phyloP scores from a whole-genome alignment of 1,140 invertebrate species.

The Spodoptera frugiperda region DNA sequence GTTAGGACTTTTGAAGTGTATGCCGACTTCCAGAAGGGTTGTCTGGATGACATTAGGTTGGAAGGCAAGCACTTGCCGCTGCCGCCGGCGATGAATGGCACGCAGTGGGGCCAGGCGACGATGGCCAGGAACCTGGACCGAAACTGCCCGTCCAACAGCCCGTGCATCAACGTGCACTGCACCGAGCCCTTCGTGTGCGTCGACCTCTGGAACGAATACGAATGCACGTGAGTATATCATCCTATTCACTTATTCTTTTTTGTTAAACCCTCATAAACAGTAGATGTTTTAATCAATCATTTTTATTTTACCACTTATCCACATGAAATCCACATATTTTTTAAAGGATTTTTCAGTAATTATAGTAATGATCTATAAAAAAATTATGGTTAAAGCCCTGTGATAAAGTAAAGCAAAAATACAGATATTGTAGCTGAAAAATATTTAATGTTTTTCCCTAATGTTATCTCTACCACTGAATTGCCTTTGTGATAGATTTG shows the following conservation, averaged over 20 bases:
- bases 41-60: slow-evolving; percentile 90
- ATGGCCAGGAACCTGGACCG: slow-evolving; percentile 96
- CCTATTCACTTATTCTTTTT: not conserved
- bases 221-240: slow-evolving; percentile 96
- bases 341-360: too few relatives aligned
- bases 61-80: slow-evolving; percentile 97
- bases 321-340: not conserved
- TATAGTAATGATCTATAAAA: too few relatives aligned
- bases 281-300: too few relatives aligned
- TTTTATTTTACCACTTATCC: too few relatives aligned
- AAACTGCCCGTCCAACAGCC: slow-evolving; percentile 97
- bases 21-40: slow-evolving; percentile 96
- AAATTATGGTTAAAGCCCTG: too few relatives aligned
- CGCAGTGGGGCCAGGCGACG: slow-evolving; percentile 97
- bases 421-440: too few relatives aligned
- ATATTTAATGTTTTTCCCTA: too few relatives aligned
- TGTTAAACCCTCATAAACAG: too few relatives aligned
- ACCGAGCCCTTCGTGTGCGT: slow-evolving; percentile 97
- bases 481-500: too few relatives aligned
- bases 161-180: slow-evolving; percentile 96
- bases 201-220: slow-evolving; percentile 98
- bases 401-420: too few relatives aligned
- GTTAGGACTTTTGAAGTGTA: slow-evolving; percentile 97
- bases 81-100: slow-evolving; percentile 96
- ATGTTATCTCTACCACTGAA: too few relatives aligned